A percentile compares a stretch with the other conserved stretches of the same genome.
Conservation (phyloP, 2,888 invertebrate genomes). For the Sisyra terminalis region DNA sequence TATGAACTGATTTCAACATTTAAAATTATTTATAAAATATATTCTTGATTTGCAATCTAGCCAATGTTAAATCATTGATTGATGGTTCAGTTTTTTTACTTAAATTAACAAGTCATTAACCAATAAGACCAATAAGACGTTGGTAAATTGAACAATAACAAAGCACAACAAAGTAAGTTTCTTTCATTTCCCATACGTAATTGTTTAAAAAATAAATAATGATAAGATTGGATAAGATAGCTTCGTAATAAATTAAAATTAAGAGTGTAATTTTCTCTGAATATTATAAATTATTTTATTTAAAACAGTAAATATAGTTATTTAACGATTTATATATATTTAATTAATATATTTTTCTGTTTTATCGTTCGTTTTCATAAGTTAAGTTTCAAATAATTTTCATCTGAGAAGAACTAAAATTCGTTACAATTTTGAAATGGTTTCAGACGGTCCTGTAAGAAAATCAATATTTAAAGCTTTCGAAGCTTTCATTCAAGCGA, state of each 20-base stretch:
- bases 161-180: neutral
- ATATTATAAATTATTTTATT: neutral
- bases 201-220: neutral
- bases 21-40: neutral
- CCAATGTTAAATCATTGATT: neutral
- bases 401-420: no score
- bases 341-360: no score
- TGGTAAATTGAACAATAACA: neutral
- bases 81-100: neutral
- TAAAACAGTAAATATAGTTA: no score
- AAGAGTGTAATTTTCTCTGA: neutral
- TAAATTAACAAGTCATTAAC: no score
- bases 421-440: no score
- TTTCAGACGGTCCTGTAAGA: no score
- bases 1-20: conserved; percentile 20
- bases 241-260: neutral
- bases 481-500: no score
- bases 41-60: neutral
- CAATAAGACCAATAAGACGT: no score
- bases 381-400: no score
- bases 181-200: neutral
- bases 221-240: neutral
- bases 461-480: no score
- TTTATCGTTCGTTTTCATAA: no score
- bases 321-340: no score